Percentiles rank a stretch among this genome's conserved stretches.
phyloP scores from a whole-genome alignment of 2,113 vertebrate genomes.

The Pelecanus crispus region DNA sequence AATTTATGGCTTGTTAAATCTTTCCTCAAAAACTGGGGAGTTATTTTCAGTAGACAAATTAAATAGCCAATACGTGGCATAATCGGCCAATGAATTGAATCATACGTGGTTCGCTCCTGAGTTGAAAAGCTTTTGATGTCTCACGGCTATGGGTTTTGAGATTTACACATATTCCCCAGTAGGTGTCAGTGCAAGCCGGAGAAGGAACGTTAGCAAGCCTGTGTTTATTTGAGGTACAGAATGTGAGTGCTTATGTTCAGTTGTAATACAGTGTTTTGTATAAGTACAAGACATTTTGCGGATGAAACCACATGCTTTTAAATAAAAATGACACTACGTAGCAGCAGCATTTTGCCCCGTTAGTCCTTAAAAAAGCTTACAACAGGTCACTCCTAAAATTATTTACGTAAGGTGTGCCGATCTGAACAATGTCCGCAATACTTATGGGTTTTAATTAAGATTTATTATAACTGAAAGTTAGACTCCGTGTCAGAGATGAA shows the following conservation, averaged over 20 bases:
- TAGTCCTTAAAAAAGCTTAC: not conserved
- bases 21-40: not conserved
- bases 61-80: not conserved
- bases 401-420: not conserved
- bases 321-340: not conserved
- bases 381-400: not conserved
- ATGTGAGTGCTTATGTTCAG: not conserved
- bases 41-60: not conserved
- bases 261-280: not conserved
- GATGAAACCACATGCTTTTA: not conserved
- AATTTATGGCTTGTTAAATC: not conserved
- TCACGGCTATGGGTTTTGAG: not conserved
- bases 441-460: not conserved
- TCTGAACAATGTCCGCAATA: not conserved
- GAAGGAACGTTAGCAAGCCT: not conserved
- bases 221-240: rapidly evolving
- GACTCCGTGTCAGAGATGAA: not conserved
- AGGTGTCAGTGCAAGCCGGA: conserved; percentile 37
- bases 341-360: not conserved
- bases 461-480: not conserved
- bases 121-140: rapidly evolving
- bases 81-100: not conserved
- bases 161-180: not conserved
- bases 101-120: rapidly evolving
- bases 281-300: not conserved